Evolutionary conservation across 2,888 invertebrate genomes (phyloP).

Genomic region (Trachelus troglodyta): DNA sequence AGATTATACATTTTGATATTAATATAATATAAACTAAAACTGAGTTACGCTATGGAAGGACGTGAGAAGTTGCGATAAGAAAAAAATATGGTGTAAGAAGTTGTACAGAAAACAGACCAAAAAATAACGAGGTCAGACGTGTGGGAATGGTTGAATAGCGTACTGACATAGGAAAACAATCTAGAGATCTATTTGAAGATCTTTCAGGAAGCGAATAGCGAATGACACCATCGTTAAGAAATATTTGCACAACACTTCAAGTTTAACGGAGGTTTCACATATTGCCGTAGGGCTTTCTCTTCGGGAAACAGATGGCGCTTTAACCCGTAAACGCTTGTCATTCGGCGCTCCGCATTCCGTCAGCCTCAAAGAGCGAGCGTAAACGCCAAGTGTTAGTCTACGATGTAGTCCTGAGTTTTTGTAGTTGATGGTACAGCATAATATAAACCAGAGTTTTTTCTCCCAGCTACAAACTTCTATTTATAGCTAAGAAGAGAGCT

Average conservation of each 20-base stretch:
- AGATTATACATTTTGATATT: background rate
- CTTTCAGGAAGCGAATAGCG: background rate
- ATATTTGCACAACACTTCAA: background rate
- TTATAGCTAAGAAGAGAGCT: constrained; percentile 48
- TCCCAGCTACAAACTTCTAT: constrained; percentile 46
- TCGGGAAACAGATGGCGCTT: background rate
- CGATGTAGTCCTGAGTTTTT: background rate
- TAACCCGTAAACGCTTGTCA: background rate
- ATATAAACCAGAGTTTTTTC: constrained; percentile 49
- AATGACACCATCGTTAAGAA: background rate
- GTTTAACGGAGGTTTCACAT: background rate
- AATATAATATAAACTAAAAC: background rate
- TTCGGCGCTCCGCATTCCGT: background rate
- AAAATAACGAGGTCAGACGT: background rate
- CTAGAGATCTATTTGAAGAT: background rate
- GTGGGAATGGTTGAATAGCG: background rate
- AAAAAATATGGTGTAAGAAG: background rate
- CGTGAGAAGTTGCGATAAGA: background rate
- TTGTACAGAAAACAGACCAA: background rate
- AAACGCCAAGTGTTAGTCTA: background rate
- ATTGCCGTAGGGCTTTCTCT: background rate
- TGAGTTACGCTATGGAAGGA: background rate
- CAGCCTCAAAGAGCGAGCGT: background rate
- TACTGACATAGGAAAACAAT: constrained; percentile 1
- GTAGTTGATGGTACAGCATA: constrained; percentile 29